Evolutionary conservation across 2,113 vertebrate genomes (phyloP).

Genomic region (Leptocoma aspasia): DNA sequence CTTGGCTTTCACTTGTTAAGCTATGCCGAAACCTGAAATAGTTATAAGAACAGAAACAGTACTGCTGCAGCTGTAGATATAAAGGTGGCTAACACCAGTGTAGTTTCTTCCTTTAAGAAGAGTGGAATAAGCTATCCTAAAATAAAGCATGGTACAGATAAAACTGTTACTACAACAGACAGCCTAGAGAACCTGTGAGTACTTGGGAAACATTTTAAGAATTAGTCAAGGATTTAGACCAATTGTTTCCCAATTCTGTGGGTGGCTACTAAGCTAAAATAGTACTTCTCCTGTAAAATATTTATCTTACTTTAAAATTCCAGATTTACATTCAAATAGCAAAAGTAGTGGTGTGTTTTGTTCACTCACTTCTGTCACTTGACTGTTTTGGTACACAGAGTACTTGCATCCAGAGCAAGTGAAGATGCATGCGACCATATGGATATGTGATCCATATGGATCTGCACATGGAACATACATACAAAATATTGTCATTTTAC

Average conservation of each 20-base stretch:
- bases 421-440: fast-evolving
- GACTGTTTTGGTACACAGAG: neutral
- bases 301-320: neutral
- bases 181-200: neutral
- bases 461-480: neutral
- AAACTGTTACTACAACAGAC: neutral
- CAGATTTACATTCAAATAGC: neutral
- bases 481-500: neutral
- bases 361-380: neutral
- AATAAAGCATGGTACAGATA: neutral
- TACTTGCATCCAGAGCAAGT: neutral
- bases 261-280: neutral
- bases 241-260: neutral
- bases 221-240: neutral
- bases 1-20: neutral
- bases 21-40: neutral
- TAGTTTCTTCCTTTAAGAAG: neutral
- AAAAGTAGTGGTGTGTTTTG: neutral
- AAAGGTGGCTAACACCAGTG: neutral
- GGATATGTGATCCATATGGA: no score
- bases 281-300: neutral
- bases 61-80: neutral
- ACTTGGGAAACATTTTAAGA: neutral
- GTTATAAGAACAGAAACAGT: neutral
- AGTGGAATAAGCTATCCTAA: neutral